Evolutionary conservation across 2,888 invertebrate genomes (phyloP).

Genomic region (Lysandra coridon): DNA sequence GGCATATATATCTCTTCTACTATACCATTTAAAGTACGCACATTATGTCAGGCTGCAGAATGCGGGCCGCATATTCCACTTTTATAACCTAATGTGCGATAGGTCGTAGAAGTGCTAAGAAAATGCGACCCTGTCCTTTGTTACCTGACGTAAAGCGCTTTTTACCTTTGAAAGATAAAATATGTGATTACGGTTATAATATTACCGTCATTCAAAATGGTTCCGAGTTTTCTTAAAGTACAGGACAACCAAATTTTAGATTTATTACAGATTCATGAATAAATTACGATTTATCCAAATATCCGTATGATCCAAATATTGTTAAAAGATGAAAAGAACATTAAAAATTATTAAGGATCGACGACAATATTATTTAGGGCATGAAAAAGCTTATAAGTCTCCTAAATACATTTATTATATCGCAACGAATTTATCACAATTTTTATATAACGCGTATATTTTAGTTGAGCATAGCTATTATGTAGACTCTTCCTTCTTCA

Average conservation of each 20-base stretch:
- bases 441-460: too few relatives aligned
- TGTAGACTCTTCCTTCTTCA: background rate
- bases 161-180: background rate
- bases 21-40: background rate
- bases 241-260: too few relatives aligned
- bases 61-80: background rate
- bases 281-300: too few relatives aligned
- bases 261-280: too few relatives aligned
- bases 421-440: too few relatives aligned
- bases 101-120: background rate
- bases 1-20: background rate
- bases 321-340: too few relatives aligned
- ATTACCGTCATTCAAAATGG: too few relatives aligned
- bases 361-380: background rate
- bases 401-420: too few relatives aligned
- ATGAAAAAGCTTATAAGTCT: background rate
- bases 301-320: too few relatives aligned
- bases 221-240: too few relatives aligned
- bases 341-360: background rate
- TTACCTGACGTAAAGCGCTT: background rate
- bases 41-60: background rate
- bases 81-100: background rate
- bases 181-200: background rate
- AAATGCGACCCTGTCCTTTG: background rate
- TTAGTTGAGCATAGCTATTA: background rate